Evolutionary conservation across 2,113 vertebrate genomes (phyloP), one percentile per base, ranked within the genome.

Genomic region (Equus przewalskii): DNA sequence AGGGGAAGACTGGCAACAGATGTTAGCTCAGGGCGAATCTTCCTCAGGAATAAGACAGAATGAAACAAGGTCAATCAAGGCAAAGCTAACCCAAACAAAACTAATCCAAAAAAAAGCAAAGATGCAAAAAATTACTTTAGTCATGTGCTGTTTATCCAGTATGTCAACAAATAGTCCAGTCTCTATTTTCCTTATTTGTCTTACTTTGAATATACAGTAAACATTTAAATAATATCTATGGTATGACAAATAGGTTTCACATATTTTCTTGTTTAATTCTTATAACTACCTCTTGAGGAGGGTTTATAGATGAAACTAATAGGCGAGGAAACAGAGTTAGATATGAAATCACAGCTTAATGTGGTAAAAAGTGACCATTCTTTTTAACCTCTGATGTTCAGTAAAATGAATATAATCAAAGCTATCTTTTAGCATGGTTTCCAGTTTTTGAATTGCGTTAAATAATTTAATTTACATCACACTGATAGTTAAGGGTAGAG

Each of bases 211-310:
- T 7, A 6, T 11, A 46, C 3, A 87, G 28, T 19, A 67, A 41
- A n/a, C 4, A 28, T 64, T 44, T 83, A n/a, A 6, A 44, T 15
- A 62, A 3, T 19, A 13, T 7, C 19, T 15, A 0, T 78, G 51
- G 1, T 11, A 11, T 46, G 56, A 0, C 5, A 80, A 4, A 16
- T 8, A 26, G 5, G 19, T 83, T 82, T n/a, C 3, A 46, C 1
- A 9, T 36, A 58, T 87, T 86, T 94, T 84, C n/a, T 36, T 83
- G 33, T 36, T 64, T 69, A 64, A 72, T 54, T 84, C 19, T 82
- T 9, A 79, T 24, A 67, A 14, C 7, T 73, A 21, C 1, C 3
- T 51, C 4, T 69, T 62, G 10, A 64, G 26, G 19, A 64, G 49
- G 9, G 1, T 67, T 90, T 26, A 60, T 21, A 79, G 18, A 69